Base-by-base conservation (phyloP, 1,140 invertebrate species). In the Atopsyche davidsoni region DNA sequence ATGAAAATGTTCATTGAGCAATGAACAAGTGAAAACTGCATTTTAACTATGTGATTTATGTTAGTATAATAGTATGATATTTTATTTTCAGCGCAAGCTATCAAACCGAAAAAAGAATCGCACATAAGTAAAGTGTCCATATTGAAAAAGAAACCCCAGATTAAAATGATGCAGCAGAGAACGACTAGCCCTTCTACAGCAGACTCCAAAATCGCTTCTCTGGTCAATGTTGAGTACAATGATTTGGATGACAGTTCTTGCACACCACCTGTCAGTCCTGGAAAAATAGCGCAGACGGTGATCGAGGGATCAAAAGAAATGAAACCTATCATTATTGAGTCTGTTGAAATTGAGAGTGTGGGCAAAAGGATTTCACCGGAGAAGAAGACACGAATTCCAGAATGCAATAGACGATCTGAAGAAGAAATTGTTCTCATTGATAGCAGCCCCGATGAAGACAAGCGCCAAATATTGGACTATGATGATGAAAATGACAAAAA, bases 201-300 rank as follows among this genome's bases (percentile, higher is more conserved):
- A 0, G 66, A 66, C 24, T 68, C 69, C 2, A 79, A 78, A 61
- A 73, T 77, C 13, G 72, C 75, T 25, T 79, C 78, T 2, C 57
- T 81, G 13, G 79, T 80, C 0, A 77, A 77, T 53, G 71, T 71
- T 0, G 80, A 82, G 58, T 81, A 80, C 51, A 80, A 80, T 60
- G 79, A 81, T 50, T 78, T 79, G 36, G 79, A 82, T 55, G 81
- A 81, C 56, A 79, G 78, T 60, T 79, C 78, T 25, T 51, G 62
- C 40, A 74, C 77, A 2, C 73, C 79, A 24, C 76, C 76, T 1
- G 69, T 78, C 45, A 77, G 78, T n/a, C 76, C 59, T 10, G 41
- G 39, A 4, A 52, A 50, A 38, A 45, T 46, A 4, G 36, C 43
- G 18, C 23, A 52, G 40, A 68, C 70, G 1, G 32, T 56, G 10